Evolutionary conservation across 1,140 invertebrate species (phyloP).

Genomic region (Lamellibrachia luymesi): DNA sequence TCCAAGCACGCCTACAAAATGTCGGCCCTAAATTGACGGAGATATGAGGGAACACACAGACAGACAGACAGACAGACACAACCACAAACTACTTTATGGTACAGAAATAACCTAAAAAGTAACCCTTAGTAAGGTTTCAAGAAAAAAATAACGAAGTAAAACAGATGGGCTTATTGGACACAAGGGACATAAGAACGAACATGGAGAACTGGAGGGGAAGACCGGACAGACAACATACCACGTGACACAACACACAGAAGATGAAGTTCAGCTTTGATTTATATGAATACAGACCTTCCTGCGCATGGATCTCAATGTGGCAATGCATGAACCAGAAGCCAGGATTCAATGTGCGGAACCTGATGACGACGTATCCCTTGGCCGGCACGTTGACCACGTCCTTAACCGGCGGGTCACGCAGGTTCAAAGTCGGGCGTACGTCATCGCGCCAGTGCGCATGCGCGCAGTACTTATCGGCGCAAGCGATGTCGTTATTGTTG

Average conservation of each 20-base stretch:
- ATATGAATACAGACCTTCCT: not conserved
- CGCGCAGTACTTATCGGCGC: not conserved
- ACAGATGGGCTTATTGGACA: too few relatives aligned
- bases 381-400: constrained; percentile 69
- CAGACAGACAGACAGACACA: too few relatives aligned
- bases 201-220: too few relatives aligned
- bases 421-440: not conserved
- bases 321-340: constrained; percentile 42
- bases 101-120: too few relatives aligned
- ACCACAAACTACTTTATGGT: too few relatives aligned
- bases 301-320: not conserved
- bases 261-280: not conserved
- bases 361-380: constrained; percentile 65
- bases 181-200: too few relatives aligned
- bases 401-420: constrained; percentile 60
- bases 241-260: not conserved
- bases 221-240: too few relatives aligned
- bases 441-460: constrained; percentile 1
- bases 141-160: too few relatives aligned
- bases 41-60: too few relatives aligned
- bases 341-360: constrained; percentile 72
- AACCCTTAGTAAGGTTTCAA: too few relatives aligned
- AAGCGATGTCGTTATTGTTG: constrained; percentile 5
- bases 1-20: too few relatives aligned
- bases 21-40: too few relatives aligned